Percentiles rank a stretch among this genome's conserved stretches.
phyloP scores from a whole-genome alignment of 2,797 vertebrate species.

The Hephaestus fuliginosus region DNA sequence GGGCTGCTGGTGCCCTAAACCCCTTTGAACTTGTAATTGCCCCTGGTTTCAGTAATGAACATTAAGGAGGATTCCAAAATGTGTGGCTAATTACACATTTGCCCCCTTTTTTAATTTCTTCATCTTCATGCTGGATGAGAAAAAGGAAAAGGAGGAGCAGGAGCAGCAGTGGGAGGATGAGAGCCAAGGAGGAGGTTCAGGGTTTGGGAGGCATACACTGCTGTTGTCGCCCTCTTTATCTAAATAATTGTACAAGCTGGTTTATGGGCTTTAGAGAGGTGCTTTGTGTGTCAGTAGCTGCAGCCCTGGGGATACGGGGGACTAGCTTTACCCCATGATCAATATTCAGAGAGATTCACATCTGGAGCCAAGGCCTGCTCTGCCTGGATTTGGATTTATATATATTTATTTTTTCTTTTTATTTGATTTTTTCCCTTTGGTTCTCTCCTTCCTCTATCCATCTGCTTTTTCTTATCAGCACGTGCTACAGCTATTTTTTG shows the following conservation, averaged over 20 bases:
- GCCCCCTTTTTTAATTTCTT: slow-evolving; percentile 82
- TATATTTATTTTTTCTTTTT: slow-evolving; percentile 77
- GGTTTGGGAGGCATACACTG: slow-evolving; percentile 82
- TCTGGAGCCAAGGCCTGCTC: slow-evolving; percentile 89
- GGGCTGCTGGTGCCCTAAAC: slow-evolving; percentile 97
- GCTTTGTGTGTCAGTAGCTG: slow-evolving; percentile 86
- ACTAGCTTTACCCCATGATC: slow-evolving; percentile 86
- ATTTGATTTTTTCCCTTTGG: slow-evolving; percentile 65
- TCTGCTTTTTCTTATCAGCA: slow-evolving; percentile 66
- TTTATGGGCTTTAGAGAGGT: slow-evolving; percentile 86
- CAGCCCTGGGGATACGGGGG: slow-evolving; percentile 87
- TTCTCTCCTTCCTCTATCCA: slow-evolving; percentile 55
- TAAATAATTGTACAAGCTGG: slow-evolving; percentile 90
- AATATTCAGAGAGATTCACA: slow-evolving; percentile 96
- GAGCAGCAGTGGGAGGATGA: slow-evolving; percentile 62
- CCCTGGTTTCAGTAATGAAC: slow-evolving; percentile 99
- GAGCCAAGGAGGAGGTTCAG: slow-evolving; percentile 79
- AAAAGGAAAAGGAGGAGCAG: slow-evolving; percentile 72
- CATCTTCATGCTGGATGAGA: slow-evolving; percentile 69
- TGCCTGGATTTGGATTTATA: slow-evolving; percentile 86
- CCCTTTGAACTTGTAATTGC: slow-evolving; percentile 99
- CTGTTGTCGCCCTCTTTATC: slow-evolving; percentile 86
- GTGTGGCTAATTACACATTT: slow-evolving; percentile 96
- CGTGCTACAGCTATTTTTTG: slow-evolving; percentile 63
- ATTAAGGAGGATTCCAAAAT: slow-evolving; percentile 97